These are phyloP conservation scores for Neotragus moschatus DNA, from an alignment of 2,113 vertebrate species.

Conservation along the genomic window DNA sequence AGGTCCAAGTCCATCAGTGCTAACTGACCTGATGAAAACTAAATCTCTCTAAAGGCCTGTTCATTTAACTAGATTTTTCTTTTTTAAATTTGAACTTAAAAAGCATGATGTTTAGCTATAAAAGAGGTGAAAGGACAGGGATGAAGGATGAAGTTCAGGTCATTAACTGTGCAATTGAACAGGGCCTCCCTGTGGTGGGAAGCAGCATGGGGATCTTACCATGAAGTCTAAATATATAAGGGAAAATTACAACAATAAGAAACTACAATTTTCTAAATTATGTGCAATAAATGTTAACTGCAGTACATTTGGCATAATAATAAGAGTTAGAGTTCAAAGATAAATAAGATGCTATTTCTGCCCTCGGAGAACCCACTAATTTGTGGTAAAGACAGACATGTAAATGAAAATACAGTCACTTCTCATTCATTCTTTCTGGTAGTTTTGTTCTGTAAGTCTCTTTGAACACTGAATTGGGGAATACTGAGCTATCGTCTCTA, in stretches of 20 bases:
- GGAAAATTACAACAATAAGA: background rate
- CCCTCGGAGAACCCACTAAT: background rate
- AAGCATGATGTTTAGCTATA: background rate
- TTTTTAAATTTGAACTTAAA: background rate
- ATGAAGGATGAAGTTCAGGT: background rate
- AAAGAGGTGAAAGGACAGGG: background rate
- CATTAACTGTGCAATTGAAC: background rate
- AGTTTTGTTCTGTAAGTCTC: background rate
- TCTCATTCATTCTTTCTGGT: background rate
- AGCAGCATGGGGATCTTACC: background rate
- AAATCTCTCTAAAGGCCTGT: background rate
- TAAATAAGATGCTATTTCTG: background rate
- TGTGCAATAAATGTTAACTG: background rate
- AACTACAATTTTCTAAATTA: background rate
- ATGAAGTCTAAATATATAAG: background rate
- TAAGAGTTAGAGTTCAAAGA: background rate
- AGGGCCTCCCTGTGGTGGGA: background rate
- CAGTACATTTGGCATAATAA: background rate
- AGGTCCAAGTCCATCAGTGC: background rate
- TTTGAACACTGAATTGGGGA: background rate
- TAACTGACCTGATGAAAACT: background rate
- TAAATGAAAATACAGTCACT: background rate
- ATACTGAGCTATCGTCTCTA: background rate
- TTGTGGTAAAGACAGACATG: background rate
- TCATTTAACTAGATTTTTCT: background rate